These are phyloP conservation scores for Esox niger DNA, from an alignment of 2,113 vertebrate species.

Conservation along the genomic window DNA sequence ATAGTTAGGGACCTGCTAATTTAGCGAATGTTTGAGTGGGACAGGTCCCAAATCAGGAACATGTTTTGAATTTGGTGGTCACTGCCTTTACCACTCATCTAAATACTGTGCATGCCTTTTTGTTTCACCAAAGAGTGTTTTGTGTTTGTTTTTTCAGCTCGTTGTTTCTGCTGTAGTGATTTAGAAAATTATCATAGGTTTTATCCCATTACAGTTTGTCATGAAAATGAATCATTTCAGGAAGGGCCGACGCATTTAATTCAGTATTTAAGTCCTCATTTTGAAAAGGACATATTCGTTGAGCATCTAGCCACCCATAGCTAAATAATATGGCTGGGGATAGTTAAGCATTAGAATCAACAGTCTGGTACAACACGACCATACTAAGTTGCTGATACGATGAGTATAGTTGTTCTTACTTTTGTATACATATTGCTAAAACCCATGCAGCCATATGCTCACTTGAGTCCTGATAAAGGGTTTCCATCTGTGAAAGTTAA, in stretches of 20 bases:
- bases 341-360: too few species aligned
- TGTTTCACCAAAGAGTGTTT: constrained; percentile 57
- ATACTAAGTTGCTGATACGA: too few species aligned
- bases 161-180: constrained; percentile 13
- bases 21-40: neutral
- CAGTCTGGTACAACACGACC: too few species aligned
- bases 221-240: neutral
- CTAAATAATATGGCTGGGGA: too few species aligned
- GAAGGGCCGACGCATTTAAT: neutral
- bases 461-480: too few species aligned
- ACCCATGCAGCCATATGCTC: too few species aligned
- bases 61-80: constrained; percentile 2
- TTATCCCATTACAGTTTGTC: neutral
- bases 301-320: too few species aligned
- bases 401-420: too few species aligned
- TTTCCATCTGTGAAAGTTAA: too few species aligned
- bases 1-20: neutral
- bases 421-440: too few species aligned
- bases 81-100: constrained; percentile 27
- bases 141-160: constrained; percentile 5
- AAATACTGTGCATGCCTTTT: constrained; percentile 40
- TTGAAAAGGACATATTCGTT: neutral
- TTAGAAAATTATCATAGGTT: too few species aligned
- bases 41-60: neutral
- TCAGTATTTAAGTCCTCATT: neutral